Conservation (phyloP, 2,113 vertebrate species). For the Zingel zingel region DNA sequence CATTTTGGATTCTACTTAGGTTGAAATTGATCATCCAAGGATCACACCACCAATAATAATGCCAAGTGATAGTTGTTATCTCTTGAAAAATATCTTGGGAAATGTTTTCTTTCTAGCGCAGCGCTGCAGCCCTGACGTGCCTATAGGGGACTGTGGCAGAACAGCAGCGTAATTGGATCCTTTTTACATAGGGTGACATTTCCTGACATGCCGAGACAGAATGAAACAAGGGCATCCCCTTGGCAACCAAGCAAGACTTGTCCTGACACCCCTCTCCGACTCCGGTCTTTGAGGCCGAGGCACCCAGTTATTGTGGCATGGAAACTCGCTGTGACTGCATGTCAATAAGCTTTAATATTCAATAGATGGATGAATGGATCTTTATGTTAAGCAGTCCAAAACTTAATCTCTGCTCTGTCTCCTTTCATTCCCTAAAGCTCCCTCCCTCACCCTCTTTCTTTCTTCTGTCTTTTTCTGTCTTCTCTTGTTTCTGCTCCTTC, state of each 20-base stretch:
- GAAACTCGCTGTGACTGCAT: slow-evolving; percentile 23
- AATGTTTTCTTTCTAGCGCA: neutral
- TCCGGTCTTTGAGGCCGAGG: slow-evolving; percentile 10
- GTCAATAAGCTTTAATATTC: slow-evolving; percentile 34
- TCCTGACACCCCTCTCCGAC: slow-evolving; percentile 35
- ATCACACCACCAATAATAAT: neutral
- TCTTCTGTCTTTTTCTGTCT: neutral
- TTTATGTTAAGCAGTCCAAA: slow-evolving; percentile 1
- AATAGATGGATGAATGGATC: neutral
- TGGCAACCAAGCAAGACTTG: slow-evolving; percentile 27
- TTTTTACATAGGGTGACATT: slow-evolving; percentile 42
- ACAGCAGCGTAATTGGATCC: slow-evolving; percentile 16
- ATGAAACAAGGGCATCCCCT: slow-evolving; percentile 31
- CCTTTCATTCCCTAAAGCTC: slow-evolving; percentile 1
- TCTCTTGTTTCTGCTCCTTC: neutral
- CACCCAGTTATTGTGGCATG: neutral
- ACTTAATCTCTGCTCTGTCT: neutral
- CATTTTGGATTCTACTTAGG: neutral
- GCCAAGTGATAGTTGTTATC: neutral
- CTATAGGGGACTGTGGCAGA: neutral
- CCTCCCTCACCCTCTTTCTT: neutral
- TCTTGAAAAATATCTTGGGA: slow-evolving; percentile 14
- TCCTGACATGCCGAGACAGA: slow-evolving; percentile 46
- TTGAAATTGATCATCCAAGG: neutral
- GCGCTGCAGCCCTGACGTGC: neutral